Evolutionary conservation across 1,140 invertebrate genomes (phyloP), one percentile per base, ranked within the genome.

Genomic region (Dryas iulia): DNA sequence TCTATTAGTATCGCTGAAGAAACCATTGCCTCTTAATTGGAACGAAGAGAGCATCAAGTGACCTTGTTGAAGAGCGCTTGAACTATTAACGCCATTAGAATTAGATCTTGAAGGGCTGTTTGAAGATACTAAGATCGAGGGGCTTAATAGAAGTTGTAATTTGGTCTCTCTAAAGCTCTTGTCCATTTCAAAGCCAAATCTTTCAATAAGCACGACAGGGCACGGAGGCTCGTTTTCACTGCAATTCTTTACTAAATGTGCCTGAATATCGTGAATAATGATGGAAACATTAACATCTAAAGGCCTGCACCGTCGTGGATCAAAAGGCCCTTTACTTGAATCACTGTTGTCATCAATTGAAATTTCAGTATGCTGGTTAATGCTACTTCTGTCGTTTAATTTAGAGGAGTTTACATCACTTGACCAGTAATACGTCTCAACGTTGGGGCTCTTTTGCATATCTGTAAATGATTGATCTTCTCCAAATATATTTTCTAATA

Each of bases 401-500:
- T 93, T 94, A 0, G 90, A 81, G 21, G 91, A 87, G 7, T 92
- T 84, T 12, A 92, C 89, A 14, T 92, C 90, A 60, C 76, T 91
- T 5, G 81, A 90, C 76, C 93, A 92, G 63, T 81, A 83, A 69
- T 92, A 93, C 2, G 81, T 87, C 4, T 94, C 93, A 52, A 93
- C 89, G 47, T 77, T 86, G 5, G 84, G 86, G n/a, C 82, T 74
- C 71, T 95, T 94, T 75, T 97, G 95, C 96, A 98, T 98, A 77
- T 99, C 98, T 0, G 97, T 98, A 81, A 99, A 98, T 6, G 93
- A 94, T 91, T 99, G 98, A 93, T 98, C 96, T 88, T 98, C 97
- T 0, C 98, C 98, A 89, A 99, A 98, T 68, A 99, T 97, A 82
- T 99, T 99, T 92, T 99, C 98, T 93, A 98, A 97, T 1, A 98